Evolutionary conservation across 2,113 vertebrate species (phyloP).

Genomic region (Trinectes maculatus): DNA sequence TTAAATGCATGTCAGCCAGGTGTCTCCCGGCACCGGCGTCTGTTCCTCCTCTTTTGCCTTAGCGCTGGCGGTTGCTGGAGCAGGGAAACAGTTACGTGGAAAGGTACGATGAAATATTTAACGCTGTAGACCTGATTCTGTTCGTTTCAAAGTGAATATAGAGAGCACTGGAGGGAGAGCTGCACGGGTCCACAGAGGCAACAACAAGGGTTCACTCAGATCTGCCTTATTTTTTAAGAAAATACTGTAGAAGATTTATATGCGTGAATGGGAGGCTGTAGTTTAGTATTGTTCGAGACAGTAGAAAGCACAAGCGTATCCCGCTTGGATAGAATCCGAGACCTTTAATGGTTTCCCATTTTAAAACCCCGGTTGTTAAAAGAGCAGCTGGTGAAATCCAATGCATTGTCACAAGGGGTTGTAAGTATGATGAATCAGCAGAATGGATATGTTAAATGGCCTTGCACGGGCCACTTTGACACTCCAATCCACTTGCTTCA

Average conservation of each 20-base stretch:
- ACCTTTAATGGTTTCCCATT: too few relatives aligned
- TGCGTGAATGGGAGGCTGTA: too few relatives aligned
- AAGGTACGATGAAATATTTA: constrained; percentile 64
- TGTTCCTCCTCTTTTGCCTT: constrained; percentile 20
- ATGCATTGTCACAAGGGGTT: constrained; percentile 17
- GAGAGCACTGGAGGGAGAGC: constrained; percentile 32
- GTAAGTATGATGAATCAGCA: constrained; percentile 18
- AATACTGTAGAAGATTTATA: neutral
- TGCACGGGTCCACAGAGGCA: constrained; percentile 21
- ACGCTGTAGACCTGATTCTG: constrained; percentile 50
- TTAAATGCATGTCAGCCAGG: constrained; percentile 39
- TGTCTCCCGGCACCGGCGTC: constrained; percentile 16
- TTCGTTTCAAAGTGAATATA: constrained; percentile 59
- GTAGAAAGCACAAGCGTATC: neutral
- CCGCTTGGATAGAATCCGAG: neutral
- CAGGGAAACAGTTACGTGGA: constrained; percentile 53
- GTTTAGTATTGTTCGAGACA: too few relatives aligned
- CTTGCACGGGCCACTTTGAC: constrained; percentile 15
- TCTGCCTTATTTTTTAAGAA: constrained; percentile 19
- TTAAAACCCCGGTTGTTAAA: too few relatives aligned
- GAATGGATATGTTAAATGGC: constrained; percentile 28
- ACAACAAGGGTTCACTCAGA: constrained; percentile 26
- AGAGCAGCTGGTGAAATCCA: constrained; percentile 8
- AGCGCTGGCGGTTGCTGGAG: constrained; percentile 33
- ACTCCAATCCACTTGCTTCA: constrained; percentile 26